A percentile compares a stretch with the other conserved stretches of the same genome.
Conservation (phyloP, 1,140 invertebrate species). For the Drosophila pallidifrons region DNA sequence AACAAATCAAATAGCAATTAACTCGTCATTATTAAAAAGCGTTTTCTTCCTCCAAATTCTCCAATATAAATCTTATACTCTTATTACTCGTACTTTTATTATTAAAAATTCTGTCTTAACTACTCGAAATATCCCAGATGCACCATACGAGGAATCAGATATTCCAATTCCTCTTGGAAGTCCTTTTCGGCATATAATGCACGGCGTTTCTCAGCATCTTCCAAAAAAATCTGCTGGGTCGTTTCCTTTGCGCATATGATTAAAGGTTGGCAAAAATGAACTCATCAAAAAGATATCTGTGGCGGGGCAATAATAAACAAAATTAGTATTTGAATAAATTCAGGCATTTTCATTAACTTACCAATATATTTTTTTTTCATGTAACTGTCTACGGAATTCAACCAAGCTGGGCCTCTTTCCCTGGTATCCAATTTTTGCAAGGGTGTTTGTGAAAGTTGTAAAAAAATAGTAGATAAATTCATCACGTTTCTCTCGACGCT, state of each 20-base stretch:
- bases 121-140: slow-evolving; percentile 59
- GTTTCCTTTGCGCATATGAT: slow-evolving; percentile 23
- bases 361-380: slow-evolving; percentile 37
- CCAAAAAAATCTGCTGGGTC: slow-evolving; percentile 38
- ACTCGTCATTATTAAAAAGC: no score
- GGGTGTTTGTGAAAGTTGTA: slow-evolving; percentile 40
- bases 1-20: not conserved
- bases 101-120: not conserved
- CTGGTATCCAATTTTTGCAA: slow-evolving; percentile 54
- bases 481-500: slow-evolving; percentile 44
- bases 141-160: slow-evolving; percentile 43
- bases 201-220: not conserved
- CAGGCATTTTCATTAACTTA: not conserved
- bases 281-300: slow-evolving; percentile 48
- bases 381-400: slow-evolving; percentile 49
- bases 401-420: slow-evolving; percentile 44
- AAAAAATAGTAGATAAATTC: slow-evolving; percentile 60
- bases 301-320: not conserved
- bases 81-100: not conserved
- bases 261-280: slow-evolving; percentile 41
- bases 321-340: not conserved
- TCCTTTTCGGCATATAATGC: slow-evolving; percentile 1
- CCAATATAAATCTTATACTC: no score
- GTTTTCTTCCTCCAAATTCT: no score
- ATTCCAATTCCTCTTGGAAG: slow-evolving; percentile 36